Evolutionary conservation across 2,888 invertebrate genomes (phyloP), one percentile per base, ranked within the genome.

Genomic region (Hoplodrina blanda): DNA sequence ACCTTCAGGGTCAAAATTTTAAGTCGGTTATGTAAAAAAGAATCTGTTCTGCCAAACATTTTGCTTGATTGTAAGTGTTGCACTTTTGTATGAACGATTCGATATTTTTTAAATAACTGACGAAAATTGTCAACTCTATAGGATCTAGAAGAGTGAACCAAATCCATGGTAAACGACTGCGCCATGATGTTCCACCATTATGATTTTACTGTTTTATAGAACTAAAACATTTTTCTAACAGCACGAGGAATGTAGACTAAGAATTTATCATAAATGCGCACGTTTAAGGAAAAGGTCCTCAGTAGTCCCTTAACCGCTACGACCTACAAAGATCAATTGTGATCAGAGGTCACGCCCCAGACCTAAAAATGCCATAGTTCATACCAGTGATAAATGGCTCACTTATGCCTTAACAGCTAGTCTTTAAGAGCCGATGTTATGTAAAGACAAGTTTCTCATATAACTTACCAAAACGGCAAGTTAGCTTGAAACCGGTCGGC

Each of bases 401-500:
- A 52, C 50, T 55, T 13, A 53, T 56, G 53, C 15, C 46, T 33
- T 13, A 20, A 61, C 30, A 52, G 30, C 33, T 44, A 15, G 20
- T 41, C 52, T 53, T 25, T 71, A 71, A 67, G 76, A 62, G 77
- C 57, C 66, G 33, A 61, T 63, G 64, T 71, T 76, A 80, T 76
- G 72, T 76, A 73, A 62, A 60, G 66, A 59, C 57, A 69, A 67
- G 62, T 81, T 63, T 66, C 67, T 25, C 25, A 56, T 71, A 49
- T 56, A 54, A 54, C 44, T 61, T 53, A 55, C 65, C 60, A 63
- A 77, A 77, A 77, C 46, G 53, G 60, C 55, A 73, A 71, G 50
- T 78, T 62, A 41, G 62, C 66, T 77, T 55, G 46, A 15, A 73
- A 70, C 79, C 49, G 33, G 74, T 44, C 41, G 74, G 59, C 85